A percentile compares a stretch with the other conserved stretches of the same genome.
Conservation (phyloP, 2,113 vertebrate species). For the Austrofundulus limnaeus region DNA sequence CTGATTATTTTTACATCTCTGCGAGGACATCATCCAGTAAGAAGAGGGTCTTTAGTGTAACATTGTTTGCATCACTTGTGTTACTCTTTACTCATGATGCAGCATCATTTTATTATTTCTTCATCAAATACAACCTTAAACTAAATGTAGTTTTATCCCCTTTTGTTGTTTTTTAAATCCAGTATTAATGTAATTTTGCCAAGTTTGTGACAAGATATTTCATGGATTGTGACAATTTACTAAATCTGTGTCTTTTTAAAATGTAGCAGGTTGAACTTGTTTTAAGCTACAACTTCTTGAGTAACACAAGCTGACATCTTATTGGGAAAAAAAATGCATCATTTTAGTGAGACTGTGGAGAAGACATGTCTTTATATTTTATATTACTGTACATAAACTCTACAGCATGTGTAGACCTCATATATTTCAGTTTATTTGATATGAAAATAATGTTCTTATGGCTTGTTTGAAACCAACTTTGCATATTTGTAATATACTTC, state of each 20-base stretch:
- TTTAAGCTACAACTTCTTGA: neutral
- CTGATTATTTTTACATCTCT: no score
- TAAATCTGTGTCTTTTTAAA: slow-evolving; percentile 11
- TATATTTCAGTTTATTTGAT: slow-evolving; percentile 68
- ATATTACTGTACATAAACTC: slow-evolving; percentile 63
- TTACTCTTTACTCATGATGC: neutral
- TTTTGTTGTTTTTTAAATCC: neutral
- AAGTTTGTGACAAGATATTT: neutral
- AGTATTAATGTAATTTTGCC: slow-evolving; percentile 26
- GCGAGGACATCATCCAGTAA: no score
- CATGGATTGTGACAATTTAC: neutral
- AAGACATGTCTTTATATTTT: slow-evolving; percentile 62
- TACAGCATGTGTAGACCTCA: slow-evolving; percentile 70
- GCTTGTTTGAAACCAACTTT: slow-evolving; percentile 58
- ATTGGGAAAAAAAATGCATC: slow-evolving; percentile 16
- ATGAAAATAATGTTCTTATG: slow-evolving; percentile 53
- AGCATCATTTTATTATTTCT: neutral
- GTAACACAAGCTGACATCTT: slow-evolving; percentile 3
- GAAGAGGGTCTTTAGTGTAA: neutral
- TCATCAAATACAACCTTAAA: neutral
- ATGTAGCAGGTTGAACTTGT: slow-evolving; percentile 29
- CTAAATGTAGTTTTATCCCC: neutral
- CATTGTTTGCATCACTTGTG: neutral
- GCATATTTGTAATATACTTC: slow-evolving; percentile 70
- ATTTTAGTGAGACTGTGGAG: slow-evolving; percentile 33